Conservation (phyloP, 2,888 invertebrate genomes). For the Epinotia nisella region DNA sequence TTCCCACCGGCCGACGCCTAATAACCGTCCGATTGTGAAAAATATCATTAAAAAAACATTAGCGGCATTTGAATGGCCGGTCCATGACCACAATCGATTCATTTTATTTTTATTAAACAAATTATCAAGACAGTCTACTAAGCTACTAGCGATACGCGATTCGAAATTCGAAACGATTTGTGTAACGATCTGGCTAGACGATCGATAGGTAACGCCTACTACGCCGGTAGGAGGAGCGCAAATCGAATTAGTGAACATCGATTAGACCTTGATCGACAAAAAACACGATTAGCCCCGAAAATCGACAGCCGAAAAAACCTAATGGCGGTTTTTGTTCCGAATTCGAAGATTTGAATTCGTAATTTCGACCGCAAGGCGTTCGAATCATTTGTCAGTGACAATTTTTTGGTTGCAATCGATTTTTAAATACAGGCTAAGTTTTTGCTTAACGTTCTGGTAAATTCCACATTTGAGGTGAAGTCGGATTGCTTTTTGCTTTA, state of each 20-base stretch:
- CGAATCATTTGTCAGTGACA: slow-evolving; percentile 85
- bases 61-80: slow-evolving; percentile 80
- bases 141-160: slow-evolving; percentile 57
- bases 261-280: slow-evolving; percentile 80
- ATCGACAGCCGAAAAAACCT: slow-evolving; percentile 82
- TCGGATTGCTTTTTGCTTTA: slow-evolving; percentile 57
- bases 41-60: slow-evolving; percentile 86
- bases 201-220: slow-evolving; percentile 80
- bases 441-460: slow-evolving; percentile 55
- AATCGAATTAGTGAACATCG: slow-evolving; percentile 83
- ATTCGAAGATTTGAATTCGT: slow-evolving; percentile 84
- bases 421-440: slow-evolving; percentile 83
- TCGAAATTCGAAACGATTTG: slow-evolving; percentile 55
- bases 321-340: slow-evolving; percentile 83
- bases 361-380: slow-evolving; percentile 83
- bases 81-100: slow-evolving; percentile 79
- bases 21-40: slow-evolving; percentile 84
- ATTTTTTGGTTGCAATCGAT: slow-evolving; percentile 84
- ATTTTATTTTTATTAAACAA: slow-evolving; percentile 71
- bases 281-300: slow-evolving; percentile 82
- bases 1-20: slow-evolving; percentile 68
- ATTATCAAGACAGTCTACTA: slow-evolving; percentile 71
- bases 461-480: slow-evolving; percentile 58
- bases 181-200: slow-evolving; percentile 67
- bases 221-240: slow-evolving; percentile 77